Evolutionary conservation across 2,888 invertebrate species (phyloP), one percentile per base, ranked within the genome.

Genomic region (Drosophila helvetica): DNA sequence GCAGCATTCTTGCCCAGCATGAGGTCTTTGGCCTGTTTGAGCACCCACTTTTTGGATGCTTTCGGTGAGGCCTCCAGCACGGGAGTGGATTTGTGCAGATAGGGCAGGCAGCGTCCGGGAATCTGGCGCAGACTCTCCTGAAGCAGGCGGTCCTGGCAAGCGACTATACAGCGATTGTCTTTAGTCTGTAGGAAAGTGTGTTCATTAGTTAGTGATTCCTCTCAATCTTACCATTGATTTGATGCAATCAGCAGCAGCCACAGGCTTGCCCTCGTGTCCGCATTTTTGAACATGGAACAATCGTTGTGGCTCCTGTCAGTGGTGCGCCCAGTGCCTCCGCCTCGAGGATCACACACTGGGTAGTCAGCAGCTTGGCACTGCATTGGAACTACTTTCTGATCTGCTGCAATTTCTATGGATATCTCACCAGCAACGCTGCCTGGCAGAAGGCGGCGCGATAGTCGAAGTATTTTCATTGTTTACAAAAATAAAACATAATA

Each of bases 401-500:
- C 91, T 99, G 98, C 61, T 5, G 4, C 3, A 1, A 3, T 18
- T 43, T 3, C 93, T 27, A 27, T 8, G 27, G 27, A 27, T 22
- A 27, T 8, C 27, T 33, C 93, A 96, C 97, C 93, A 96, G 94
- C 75, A 98, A 93, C 10, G 99, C 98, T 59, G 96, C 95, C 90
- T 96, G 96, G 91, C 98, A 98, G 93, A 99, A 98, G 22, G 99
- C 99, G 55, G 98, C 99, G 93, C 94, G 94, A 90, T 98, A 97
- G 45, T 95, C 95, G 91, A 95, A 99, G 92, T 72, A 98, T 96
- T 93, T 98, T 98, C 98, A 99, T 99, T 53, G 53, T 74, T 52
- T 55, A 12, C 4, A 7, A 15, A n/a, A 6, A 12, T 30, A 10
- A 30, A 10, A 8, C n/a, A n/a, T n/a, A n/a, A n/a, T 22, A 22